Evolutionary conservation across 2,113 vertebrate species (phyloP).

Genomic region (Ondatra zibethicus): DNA sequence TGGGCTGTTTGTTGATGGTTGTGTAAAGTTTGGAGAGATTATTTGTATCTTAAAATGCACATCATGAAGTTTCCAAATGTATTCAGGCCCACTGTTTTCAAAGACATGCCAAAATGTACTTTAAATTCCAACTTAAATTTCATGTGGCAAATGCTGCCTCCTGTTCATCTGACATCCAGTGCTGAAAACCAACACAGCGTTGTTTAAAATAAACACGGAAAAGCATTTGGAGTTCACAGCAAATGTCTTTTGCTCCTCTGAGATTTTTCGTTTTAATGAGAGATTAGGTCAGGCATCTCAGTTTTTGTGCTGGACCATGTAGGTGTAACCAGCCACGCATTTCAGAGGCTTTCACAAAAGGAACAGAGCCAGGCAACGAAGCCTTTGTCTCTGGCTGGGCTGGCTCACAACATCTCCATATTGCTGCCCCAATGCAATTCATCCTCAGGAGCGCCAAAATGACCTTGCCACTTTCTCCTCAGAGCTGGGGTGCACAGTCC

Average conservation of each 20-base stretch:
- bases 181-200: not conserved
- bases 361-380: conserved; percentile 6
- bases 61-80: not conserved
- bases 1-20: not conserved
- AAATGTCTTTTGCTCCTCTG: conserved; percentile 2
- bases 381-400: not conserved
- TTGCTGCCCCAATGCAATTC: conserved; percentile 4
- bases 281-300: not conserved
- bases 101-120: not conserved
- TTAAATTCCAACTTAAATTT: conserved; percentile 35
- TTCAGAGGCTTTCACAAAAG: conserved; percentile 9
- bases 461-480: conserved; percentile 47
- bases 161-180: not conserved
- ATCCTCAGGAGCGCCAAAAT: not conserved
- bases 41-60: conserved; percentile 5
- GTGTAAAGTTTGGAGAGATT: not conserved
- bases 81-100: not conserved
- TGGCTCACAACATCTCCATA: conserved; percentile 51
- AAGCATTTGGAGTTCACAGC: not conserved
- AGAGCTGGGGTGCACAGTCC: not conserved
- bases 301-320: not conserved
- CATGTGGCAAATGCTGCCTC: not conserved
- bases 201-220: not conserved
- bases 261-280: not conserved
- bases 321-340: not conserved